A percentile compares a stretch with the other conserved stretches of the same genome.
Evolutionary conservation across 2,888 invertebrate genomes (phyloP).

Genomic region (Caenorhabditis sulstoni): DNA sequence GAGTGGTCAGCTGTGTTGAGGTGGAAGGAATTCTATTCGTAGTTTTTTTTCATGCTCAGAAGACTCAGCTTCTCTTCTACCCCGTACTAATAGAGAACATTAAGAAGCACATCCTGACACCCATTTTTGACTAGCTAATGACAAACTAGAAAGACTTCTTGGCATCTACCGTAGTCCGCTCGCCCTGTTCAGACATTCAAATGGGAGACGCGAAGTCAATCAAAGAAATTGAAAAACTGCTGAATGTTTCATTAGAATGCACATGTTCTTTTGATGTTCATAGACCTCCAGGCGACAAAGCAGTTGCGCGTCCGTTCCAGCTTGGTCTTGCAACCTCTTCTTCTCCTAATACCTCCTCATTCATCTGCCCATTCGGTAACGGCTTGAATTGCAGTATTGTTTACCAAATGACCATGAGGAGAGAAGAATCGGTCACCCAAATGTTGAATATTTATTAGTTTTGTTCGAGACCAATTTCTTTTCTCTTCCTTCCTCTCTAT

Average conservation of each 20-base stretch:
- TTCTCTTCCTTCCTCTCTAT: not conserved
- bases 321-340: not conserved
- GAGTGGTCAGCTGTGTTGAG: slow-evolving; percentile 58
- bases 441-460: not conserved
- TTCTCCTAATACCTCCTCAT: slow-evolving; percentile 33
- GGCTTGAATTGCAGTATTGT: slow-evolving; percentile 49
- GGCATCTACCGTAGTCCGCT: too few relatives aligned
- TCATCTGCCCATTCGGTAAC: slow-evolving; percentile 43
- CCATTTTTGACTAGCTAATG: too few relatives aligned
- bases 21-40: slow-evolving; percentile 56
- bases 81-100: slow-evolving; percentile 28
- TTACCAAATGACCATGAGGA: slow-evolving; percentile 46
- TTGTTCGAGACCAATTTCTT: not conserved
- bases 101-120: too few relatives aligned
- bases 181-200: not conserved
- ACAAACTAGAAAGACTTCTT: too few relatives aligned
- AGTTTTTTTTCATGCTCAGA: slow-evolving; percentile 37
- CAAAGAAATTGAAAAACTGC: not conserved
- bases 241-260: slow-evolving; percentile 29
- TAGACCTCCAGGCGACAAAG: too few relatives aligned
- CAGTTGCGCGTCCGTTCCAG: not conserved
- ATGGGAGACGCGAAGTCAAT: not conserved
- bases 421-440: too few relatives aligned
- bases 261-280: not conserved
- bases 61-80: slow-evolving; percentile 15